Conservation (phyloP, 37 sponge, comb jelly and placozoan species). For the Aplysina aerophoba region DNA sequence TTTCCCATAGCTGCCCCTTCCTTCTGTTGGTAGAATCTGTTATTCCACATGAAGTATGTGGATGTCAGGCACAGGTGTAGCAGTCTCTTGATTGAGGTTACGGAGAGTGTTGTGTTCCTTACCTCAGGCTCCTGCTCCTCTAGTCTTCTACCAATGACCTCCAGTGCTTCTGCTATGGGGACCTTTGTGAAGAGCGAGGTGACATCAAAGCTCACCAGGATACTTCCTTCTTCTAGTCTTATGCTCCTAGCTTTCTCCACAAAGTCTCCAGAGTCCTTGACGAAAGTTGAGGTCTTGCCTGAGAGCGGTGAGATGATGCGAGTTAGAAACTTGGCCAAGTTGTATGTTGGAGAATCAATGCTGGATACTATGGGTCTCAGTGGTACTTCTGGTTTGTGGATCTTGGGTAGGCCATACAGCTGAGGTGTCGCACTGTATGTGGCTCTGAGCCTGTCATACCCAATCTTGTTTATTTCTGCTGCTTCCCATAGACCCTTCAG, state of each 20-base stretch:
- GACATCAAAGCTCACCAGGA: slow-evolving; percentile 18
- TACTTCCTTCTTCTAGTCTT: background rate
- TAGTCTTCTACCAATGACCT: background rate
- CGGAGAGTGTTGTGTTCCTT: background rate
- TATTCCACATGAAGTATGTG: slow-evolving; percentile 5
- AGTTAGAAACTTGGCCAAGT: background rate
- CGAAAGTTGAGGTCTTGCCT: slow-evolving; percentile 15
- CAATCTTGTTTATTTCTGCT: slow-evolving; percentile 4
- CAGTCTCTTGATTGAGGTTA: background rate
- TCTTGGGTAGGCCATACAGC: slow-evolving; percentile 27
- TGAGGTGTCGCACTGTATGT: slow-evolving; percentile 14
- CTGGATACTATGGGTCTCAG: slow-evolving; percentile 19
- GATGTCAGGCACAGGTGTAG: slow-evolving; percentile 2
- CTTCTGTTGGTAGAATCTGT: slow-evolving; percentile 10
- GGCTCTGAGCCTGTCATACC: background rate
- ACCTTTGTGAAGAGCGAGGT: slow-evolving; percentile 14
- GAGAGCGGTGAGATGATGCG: slow-evolving; percentile 2
- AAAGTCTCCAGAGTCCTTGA: slow-evolving; percentile 28
- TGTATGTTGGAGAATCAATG: slow-evolving; percentile 4
- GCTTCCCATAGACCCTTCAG: background rate
- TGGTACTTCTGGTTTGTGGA: background rate
- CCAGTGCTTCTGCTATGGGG: slow-evolving; percentile 16
- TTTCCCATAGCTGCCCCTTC: slow-evolving; percentile 31
- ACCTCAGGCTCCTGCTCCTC: background rate
- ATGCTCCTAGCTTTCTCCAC: background rate